A percentile compares a stretch with the other conserved stretches of the same genome.
phyloP scores from a whole-genome alignment of 2,113 vertebrate species.

The Cebus imitator region DNA sequence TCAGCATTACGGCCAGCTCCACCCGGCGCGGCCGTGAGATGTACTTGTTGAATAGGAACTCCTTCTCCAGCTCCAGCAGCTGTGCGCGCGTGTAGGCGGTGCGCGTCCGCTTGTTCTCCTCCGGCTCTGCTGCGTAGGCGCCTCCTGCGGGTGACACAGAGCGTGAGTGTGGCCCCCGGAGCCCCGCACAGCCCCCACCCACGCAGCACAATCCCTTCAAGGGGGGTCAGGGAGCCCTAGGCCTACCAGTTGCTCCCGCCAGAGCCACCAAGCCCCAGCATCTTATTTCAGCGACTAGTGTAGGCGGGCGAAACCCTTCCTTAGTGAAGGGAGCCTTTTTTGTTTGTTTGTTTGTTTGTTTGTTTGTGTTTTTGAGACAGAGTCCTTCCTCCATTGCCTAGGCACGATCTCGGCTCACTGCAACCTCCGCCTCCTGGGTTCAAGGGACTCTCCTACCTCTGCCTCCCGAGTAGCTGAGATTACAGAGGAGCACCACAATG shows the following conservation, averaged over 20 bases:
- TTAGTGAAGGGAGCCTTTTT: not conserved
- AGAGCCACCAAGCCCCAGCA: rapidly evolving
- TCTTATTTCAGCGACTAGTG: too few relatives aligned
- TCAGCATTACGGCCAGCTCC: constrained; percentile 95
- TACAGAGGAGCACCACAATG: too few relatives aligned
- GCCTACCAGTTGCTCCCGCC: rapidly evolving
- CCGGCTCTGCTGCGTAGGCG: constrained; percentile 89
- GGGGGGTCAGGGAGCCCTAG: rapidly evolving
- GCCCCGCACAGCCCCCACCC: rapidly evolving
- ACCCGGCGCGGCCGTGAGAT: constrained; percentile 96
- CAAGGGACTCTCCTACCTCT: too few relatives aligned
- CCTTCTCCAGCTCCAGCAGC: constrained; percentile 97
- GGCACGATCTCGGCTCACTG: too few relatives aligned
- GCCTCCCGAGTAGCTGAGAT: too few relatives aligned
- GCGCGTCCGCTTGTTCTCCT: constrained; percentile 96
- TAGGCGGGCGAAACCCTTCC: not conserved
- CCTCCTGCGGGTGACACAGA: constrained; percentile 81
- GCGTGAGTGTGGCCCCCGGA: not conserved
- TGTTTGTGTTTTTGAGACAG: too few relatives aligned
- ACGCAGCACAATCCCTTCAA: rapidly evolving
- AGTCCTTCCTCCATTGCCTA: too few relatives aligned
- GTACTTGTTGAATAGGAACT: constrained; percentile 98
- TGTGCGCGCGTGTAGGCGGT: constrained; percentile 97
- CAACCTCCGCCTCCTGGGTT: too few relatives aligned
- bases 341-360: too few relatives aligned